A percentile compares a stretch with the other conserved stretches of the same genome.
Evolutionary conservation across 2,888 invertebrate genomes (phyloP).

Genomic region (Papilio protenor): DNA sequence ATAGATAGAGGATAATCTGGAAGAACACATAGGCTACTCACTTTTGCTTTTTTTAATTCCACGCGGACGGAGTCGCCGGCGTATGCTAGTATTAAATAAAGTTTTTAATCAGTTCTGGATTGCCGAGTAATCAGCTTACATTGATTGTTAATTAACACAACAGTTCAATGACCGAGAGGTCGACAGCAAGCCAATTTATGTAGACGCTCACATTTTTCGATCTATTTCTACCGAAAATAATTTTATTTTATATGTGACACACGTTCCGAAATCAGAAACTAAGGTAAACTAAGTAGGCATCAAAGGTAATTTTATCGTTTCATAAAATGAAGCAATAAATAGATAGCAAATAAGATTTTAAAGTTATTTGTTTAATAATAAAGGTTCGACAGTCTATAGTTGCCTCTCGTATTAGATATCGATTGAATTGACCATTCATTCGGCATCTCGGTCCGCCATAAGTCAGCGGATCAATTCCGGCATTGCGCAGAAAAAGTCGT

Average conservation of each 20-base stretch:
- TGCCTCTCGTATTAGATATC: slow-evolving; percentile 59
- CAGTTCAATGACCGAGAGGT: neutral
- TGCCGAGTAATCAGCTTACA: neutral
- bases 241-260: neutral
- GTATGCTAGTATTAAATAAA: too few species aligned
- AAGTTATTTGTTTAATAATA: neutral
- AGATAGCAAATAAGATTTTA: too few species aligned
- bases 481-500: slow-evolving; percentile 80
- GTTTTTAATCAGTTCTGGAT: neutral
- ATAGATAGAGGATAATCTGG: too few species aligned
- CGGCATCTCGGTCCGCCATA: slow-evolving; percentile 69
- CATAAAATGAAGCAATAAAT: too few species aligned
- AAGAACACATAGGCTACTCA: too few species aligned
- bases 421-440: slow-evolving; percentile 77
- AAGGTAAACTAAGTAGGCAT: too few species aligned
- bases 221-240: neutral
- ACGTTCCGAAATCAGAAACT: neutral
- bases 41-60: too few species aligned
- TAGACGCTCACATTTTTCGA: neutral
- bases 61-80: too few species aligned
- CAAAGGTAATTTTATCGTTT: neutral
- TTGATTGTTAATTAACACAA: neutral
- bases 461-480: slow-evolving; percentile 83
- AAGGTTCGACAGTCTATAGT: neutral
- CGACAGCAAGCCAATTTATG: neutral